These are phyloP conservation scores for Spodoptera exigua DNA, from an alignment of 2,888 invertebrate genomes.

Conservation along the genomic window DNA sequence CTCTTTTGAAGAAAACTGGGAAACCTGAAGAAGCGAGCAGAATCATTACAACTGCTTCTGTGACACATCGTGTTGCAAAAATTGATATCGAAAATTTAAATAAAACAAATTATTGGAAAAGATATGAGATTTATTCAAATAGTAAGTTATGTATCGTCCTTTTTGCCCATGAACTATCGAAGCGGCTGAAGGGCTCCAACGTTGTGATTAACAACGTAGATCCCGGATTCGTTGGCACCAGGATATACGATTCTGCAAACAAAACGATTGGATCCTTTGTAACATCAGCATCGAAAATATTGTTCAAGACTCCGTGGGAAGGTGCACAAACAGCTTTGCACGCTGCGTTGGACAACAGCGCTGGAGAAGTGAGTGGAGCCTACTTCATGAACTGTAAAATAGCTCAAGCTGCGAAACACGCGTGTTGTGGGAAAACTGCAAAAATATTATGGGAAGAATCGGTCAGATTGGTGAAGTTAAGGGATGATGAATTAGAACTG, in stretches of 20 bases:
- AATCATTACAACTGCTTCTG: conserved; percentile 85
- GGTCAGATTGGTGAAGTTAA: conserved; percentile 50
- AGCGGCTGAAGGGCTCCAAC: conserved; percentile 89
- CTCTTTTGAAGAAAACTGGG: conserved; percentile 66
- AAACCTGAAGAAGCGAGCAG: conserved; percentile 70
- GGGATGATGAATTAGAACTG: conserved; percentile 37
- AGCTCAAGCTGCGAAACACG: conserved; percentile 84
- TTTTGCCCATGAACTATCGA: conserved; percentile 91
- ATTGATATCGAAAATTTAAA: conserved; percentile 59
- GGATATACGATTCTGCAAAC: conserved; percentile 89
- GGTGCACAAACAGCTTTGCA: conserved; percentile 56
- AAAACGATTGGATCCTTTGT: conserved; percentile 84
- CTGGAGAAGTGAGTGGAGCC: conserved; percentile 72
- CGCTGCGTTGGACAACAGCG: conserved; percentile 47
- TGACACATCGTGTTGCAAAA: conserved; percentile 73
- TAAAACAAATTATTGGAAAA: conserved; percentile 31
- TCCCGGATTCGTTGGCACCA: conserved; percentile 94
- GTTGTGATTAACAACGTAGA: conserved; percentile 94
- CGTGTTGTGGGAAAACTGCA: conserved; percentile 86
- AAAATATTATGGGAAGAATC: conserved; percentile 61
- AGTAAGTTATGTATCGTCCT: conserved; percentile 90
- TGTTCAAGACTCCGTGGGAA: conserved; percentile 63
- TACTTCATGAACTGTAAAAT: conserved; percentile 93
- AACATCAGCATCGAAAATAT: conserved; percentile 79
- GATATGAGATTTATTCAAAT: conserved; percentile 58